Conservation (phyloP, 2,113 vertebrate species). For the Sphyrna mokarran region DNA sequence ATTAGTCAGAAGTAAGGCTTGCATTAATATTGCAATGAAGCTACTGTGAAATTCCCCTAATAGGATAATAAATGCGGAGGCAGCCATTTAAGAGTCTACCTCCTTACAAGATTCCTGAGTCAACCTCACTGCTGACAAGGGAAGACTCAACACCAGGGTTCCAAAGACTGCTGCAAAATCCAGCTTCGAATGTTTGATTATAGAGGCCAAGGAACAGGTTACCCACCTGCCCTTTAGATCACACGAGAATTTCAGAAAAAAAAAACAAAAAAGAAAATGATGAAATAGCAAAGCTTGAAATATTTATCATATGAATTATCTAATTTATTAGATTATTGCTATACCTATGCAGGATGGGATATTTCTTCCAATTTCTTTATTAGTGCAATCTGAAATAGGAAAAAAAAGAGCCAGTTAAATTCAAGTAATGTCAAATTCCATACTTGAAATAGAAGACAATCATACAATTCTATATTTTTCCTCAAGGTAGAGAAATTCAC, state of each 20-base stretch:
- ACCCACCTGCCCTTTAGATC: background rate
- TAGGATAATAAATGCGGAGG: background rate
- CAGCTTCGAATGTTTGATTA: no score
- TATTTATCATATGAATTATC: background rate
- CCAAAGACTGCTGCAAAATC: background rate
- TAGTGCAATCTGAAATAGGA: constrained; percentile 62
- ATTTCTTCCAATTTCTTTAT: constrained; percentile 59
- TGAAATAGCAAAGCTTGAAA: background rate
- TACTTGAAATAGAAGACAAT: background rate
- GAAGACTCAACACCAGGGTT: background rate
- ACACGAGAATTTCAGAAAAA: background rate
- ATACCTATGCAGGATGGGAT: constrained; percentile 73
- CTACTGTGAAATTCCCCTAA: no score
- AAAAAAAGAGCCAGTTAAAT: constrained; percentile 38
- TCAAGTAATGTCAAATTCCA: background rate
- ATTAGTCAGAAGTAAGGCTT: no score
- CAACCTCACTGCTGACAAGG: background rate
- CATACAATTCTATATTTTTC: background rate
- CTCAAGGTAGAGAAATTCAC: no score
- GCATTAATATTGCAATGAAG: no score
- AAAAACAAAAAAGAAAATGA: background rate
- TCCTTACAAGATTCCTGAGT: background rate
- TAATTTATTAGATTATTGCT: background rate
- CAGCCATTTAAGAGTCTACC: background rate
- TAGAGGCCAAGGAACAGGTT: background rate